Percentiles rank a stretch among this genome's conserved stretches.
These are phyloP conservation scores for Crossocerus cetratus DNA, from an alignment of 2,888 invertebrate genomes.

Conservation along the genomic window DNA sequence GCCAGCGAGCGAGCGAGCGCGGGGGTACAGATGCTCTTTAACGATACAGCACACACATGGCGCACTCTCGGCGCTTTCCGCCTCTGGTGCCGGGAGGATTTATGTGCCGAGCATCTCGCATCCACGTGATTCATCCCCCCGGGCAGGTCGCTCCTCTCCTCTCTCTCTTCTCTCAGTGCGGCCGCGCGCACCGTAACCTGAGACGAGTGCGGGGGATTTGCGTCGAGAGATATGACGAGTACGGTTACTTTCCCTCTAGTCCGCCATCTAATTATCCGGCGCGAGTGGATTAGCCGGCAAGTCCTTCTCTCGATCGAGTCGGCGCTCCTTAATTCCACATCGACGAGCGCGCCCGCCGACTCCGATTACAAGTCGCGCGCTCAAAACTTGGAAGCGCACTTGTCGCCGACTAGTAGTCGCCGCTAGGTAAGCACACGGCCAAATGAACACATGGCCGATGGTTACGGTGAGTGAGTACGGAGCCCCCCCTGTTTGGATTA, in stretches of 20 bases:
- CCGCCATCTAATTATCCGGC: slow-evolving; percentile 58
- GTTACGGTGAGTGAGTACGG: slow-evolving; percentile 70
- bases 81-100: slow-evolving; percentile 37
- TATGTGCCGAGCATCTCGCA: slow-evolving; percentile 58
- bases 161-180: too few species aligned
- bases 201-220: slow-evolving; percentile 66
- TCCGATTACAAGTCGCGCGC: too few species aligned
- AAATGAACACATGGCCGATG: slow-evolving; percentile 70
- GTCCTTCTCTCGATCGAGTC: slow-evolving; percentile 18
- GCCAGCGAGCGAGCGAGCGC: too few species aligned
- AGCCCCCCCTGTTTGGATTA: slow-evolving; percentile 73
- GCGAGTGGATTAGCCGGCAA: slow-evolving; percentile 27
- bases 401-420: slow-evolving; percentile 32
- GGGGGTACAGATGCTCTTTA: slow-evolving; percentile 62
- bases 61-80: slow-evolving; percentile 31
- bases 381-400: background rate
- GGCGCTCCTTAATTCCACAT: slow-evolving; percentile 19
- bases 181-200: slow-evolving; percentile 59
- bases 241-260: slow-evolving; percentile 35
- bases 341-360: background rate
- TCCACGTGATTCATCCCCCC: slow-evolving; percentile 60
- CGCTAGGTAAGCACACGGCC: slow-evolving; percentile 42
- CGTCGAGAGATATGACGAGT: slow-evolving; percentile 42
- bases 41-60: slow-evolving; percentile 49
- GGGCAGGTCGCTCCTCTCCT: too few species aligned